Conservation (phyloP, 2,888 invertebrate genomes). For the Euplagia quadripunctaria region DNA sequence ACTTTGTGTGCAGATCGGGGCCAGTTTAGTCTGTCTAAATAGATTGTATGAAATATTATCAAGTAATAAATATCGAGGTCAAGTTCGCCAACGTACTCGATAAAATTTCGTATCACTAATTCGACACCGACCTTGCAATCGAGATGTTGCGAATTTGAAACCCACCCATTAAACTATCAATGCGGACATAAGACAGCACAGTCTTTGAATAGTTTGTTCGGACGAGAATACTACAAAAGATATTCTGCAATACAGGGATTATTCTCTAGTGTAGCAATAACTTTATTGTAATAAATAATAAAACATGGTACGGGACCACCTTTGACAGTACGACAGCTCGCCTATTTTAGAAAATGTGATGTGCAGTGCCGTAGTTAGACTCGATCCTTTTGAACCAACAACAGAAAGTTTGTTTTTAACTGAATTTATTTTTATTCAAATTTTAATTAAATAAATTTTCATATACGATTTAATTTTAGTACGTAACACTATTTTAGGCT, state of each 20-base stretch:
- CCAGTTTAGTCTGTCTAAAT: not conserved
- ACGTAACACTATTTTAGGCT: too few relatives aligned
- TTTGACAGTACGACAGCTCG: not conserved
- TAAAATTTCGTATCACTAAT: not conserved
- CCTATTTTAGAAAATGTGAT: too few relatives aligned
- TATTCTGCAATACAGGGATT: not conserved
- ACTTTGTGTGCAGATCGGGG: not conserved
- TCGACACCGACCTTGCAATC: slow-evolving; percentile 1
- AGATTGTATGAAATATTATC: slow-evolving; percentile 9
- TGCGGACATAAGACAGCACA: not conserved
- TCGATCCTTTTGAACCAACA: not conserved
- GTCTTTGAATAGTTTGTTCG: not conserved
- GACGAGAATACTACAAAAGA: not conserved
- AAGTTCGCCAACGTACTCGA: slow-evolving; percentile 12
- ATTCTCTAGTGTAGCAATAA: not conserved
- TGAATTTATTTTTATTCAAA: too few relatives aligned
- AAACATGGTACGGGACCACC: not conserved
- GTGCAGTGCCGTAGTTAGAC: too few relatives aligned
- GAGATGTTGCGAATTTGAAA: not conserved
- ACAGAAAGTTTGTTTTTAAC: not conserved
- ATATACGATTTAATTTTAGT: not conserved
- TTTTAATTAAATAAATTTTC: not conserved
- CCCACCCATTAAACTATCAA: not conserved
- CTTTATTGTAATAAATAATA: not conserved
- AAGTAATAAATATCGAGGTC: slow-evolving; percentile 8